Evolutionary conservation across 1,140 invertebrate species (phyloP).

Genomic region (Drosophila saltans): DNA sequence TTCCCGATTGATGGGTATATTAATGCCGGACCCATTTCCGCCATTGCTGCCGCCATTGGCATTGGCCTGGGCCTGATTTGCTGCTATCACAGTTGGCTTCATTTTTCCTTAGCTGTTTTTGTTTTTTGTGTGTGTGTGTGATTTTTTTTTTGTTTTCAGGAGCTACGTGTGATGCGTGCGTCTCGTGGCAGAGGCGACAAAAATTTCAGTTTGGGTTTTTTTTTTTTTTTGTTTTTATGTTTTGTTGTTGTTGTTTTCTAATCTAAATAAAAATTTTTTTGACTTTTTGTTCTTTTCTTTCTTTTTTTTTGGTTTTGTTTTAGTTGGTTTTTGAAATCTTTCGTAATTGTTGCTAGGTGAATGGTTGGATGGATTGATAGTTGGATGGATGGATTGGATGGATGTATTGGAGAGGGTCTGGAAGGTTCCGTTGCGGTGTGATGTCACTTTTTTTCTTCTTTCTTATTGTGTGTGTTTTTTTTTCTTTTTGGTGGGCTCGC

Average conservation of each 20-base stretch:
- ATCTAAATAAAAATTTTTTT: constrained; percentile 43
- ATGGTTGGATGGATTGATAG: background rate
- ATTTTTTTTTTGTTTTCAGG: constrained; percentile 13
- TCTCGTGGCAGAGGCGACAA: constrained; percentile 32
- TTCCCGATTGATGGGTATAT: constrained; percentile 75
- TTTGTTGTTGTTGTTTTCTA: constrained; percentile 18
- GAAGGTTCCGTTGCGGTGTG: constrained; percentile 50
- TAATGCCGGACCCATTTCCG: constrained; percentile 47
- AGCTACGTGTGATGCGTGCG: constrained; percentile 16
- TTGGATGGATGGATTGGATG: background rate
- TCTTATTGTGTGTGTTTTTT: constrained; percentile 50
- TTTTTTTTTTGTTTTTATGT: too few relatives aligned
- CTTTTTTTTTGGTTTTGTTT: constrained; percentile 4
- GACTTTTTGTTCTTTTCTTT: constrained; percentile 31
- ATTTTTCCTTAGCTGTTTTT: constrained; percentile 34
- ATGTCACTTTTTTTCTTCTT: constrained; percentile 72
- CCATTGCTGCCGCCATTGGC: constrained; percentile 36
- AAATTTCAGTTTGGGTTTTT: constrained; percentile 20
- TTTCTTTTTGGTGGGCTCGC: constrained; percentile 25
- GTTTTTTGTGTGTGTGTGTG: background rate
- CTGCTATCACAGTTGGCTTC: constrained; percentile 80
- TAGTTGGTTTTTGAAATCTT: background rate
- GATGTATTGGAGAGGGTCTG: constrained; percentile 7
- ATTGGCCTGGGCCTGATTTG: constrained; percentile 48
- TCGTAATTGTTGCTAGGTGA: constrained; percentile 16